Conservation (phyloP, 2,113 vertebrate species). For the Nerophis ophidion region DNA sequence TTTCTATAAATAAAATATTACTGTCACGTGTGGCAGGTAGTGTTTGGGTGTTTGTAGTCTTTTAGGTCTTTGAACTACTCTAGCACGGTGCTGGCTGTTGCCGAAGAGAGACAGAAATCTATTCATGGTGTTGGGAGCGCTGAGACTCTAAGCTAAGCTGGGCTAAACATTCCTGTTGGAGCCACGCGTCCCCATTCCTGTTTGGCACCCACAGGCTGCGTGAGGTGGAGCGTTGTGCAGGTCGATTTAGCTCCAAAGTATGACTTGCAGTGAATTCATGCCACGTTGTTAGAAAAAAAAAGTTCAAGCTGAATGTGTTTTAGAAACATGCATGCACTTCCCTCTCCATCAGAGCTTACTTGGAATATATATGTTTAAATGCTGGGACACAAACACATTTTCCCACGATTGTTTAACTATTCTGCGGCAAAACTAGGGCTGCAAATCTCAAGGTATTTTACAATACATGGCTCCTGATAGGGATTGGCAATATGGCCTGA, state of each 20-base stretch:
- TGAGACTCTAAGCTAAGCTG: slow-evolving; percentile 49
- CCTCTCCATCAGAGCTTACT: too few species aligned
- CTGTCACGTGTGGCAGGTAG: slow-evolving; percentile 30
- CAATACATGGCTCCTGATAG: too few species aligned
- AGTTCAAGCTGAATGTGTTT: slow-evolving; percentile 13
- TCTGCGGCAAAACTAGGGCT: too few species aligned
- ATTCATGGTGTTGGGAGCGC: slow-evolving; percentile 40
- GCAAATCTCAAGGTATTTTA: too few species aligned
- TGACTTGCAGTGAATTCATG: slow-evolving; percentile 22
- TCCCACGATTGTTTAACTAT: too few species aligned
- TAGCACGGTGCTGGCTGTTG: slow-evolving; percentile 29
- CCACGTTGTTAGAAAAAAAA: slow-evolving; percentile 17
- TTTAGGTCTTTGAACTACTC: slow-evolving; percentile 40
- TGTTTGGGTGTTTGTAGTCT: background rate
- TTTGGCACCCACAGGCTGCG: slow-evolving; percentile 41
- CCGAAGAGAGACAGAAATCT: slow-evolving; percentile 41
- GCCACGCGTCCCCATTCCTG: slow-evolving; percentile 53
- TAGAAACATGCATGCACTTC: background rate
- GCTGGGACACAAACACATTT: too few species aligned
- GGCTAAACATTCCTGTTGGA: slow-evolving; percentile 61
- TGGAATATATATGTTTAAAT: too few species aligned
- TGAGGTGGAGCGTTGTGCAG: slow-evolving; percentile 34
- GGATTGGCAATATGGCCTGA: too few species aligned
- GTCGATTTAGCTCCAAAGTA: slow-evolving; percentile 23
- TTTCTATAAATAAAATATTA: slow-evolving; percentile 46